Conservation (phyloP, 2,113 vertebrate species). For the Hyperoodon ampullatus region DNA sequence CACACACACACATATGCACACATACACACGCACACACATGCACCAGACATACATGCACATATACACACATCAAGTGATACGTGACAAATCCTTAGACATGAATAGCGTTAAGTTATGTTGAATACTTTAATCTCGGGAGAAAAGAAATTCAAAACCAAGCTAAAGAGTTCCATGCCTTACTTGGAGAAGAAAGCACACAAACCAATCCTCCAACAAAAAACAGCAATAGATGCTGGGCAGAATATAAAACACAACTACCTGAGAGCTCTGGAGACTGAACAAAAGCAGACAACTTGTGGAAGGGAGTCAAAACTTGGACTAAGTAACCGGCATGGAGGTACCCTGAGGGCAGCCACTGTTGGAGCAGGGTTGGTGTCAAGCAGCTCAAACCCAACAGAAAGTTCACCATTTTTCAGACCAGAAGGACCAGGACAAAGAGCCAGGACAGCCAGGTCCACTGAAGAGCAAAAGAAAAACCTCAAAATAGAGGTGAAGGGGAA, state of each 20-base stretch:
- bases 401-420: background rate
- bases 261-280: background rate
- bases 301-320: background rate
- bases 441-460: background rate
- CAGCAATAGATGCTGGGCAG: background rate
- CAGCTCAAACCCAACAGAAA: background rate
- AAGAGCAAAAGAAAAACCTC: background rate
- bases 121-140: background rate
- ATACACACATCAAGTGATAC: background rate
- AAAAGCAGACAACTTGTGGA: background rate
- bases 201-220: background rate
- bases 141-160: background rate
- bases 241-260: background rate
- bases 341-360: background rate
- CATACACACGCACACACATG: too few species aligned
- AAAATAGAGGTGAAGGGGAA: background rate
- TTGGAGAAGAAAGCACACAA: background rate
- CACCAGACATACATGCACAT: too few species aligned
- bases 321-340: background rate
- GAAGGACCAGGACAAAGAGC: background rate
- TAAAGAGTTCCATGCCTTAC: background rate
- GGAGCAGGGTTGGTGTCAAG: background rate
- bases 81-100: background rate
- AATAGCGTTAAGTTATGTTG: background rate
- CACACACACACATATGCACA: background rate